Conservation (phyloP, 2,113 vertebrate genomes). For the Carassius carassius region DNA sequence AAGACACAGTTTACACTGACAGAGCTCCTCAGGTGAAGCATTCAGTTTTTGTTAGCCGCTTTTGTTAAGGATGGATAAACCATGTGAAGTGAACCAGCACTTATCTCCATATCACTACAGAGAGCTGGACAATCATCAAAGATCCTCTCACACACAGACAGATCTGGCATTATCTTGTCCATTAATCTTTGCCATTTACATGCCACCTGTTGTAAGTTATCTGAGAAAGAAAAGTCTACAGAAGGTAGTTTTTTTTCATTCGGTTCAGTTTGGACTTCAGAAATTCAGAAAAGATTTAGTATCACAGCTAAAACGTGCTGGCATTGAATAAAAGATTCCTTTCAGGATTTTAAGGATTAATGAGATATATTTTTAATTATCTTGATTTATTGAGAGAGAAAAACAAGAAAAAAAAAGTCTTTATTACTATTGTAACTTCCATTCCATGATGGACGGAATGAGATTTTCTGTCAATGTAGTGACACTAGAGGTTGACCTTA, state of each 20-base stretch:
- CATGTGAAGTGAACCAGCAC: slow-evolving; percentile 14
- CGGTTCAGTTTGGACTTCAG: background rate
- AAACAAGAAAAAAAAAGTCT: background rate
- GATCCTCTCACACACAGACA: slow-evolving; percentile 22
- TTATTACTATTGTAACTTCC: background rate
- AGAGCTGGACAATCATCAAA: slow-evolving; percentile 38
- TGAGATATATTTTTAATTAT: background rate
- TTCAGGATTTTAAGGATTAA: background rate
- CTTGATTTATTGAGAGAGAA: no score
- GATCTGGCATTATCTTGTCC: slow-evolving; percentile 31
- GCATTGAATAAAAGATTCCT: background rate
- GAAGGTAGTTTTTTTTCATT: background rate
- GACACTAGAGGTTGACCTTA: no score
- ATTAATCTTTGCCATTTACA: slow-evolving; percentile 51
- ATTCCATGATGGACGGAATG: no score
- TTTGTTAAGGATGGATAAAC: slow-evolving; percentile 12
- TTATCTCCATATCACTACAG: slow-evolving; percentile 41
- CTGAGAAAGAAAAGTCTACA: slow-evolving; percentile 40
- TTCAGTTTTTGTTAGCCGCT: background rate
- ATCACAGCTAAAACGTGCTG: background rate
- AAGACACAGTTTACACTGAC: slow-evolving; percentile 68
- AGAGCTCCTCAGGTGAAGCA: background rate
- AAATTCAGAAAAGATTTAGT: background rate
- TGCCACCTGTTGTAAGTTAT: slow-evolving; percentile 43
- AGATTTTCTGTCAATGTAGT: no score